These are phyloP conservation scores for Oreortyx pictus DNA, from an alignment of 2,797 vertebrate genomes.

Conservation along the genomic window DNA sequence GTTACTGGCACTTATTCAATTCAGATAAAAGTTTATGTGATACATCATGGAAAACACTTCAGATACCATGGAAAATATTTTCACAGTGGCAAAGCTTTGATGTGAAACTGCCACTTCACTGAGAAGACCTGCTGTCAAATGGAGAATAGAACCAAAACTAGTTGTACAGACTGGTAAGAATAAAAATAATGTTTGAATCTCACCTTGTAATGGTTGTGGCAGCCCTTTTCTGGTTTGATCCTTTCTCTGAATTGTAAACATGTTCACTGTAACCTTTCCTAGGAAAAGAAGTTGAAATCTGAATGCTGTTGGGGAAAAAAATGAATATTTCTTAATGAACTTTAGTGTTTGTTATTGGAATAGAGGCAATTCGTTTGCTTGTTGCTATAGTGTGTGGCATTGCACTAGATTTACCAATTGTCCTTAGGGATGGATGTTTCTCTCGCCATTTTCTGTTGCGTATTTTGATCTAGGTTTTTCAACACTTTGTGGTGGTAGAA, in stretches of 20 bases:
- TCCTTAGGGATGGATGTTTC: neutral
- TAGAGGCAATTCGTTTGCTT: neutral
- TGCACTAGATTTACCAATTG: neutral
- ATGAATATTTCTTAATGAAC: neutral
- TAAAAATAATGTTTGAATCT: neutral
- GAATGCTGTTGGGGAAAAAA: neutral
- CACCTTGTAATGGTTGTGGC: neutral
- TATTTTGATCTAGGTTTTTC: neutral
- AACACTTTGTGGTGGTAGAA: neutral
- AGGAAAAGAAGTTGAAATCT: neutral
- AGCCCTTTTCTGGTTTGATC: neutral
- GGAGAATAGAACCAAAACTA: neutral
- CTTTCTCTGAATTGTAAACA: neutral
- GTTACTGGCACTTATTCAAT: neutral
- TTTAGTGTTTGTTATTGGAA: neutral
- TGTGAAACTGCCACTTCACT: neutral
- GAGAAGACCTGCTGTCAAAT: neutral
- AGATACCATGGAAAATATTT: neutral
- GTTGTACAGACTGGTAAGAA: neutral
- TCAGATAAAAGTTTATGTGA: neutral
- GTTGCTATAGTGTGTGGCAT: neutral
- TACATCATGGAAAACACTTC: neutral
- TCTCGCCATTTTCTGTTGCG: neutral
- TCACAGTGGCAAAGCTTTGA: neutral
- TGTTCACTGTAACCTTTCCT: neutral